These are phyloP conservation scores for Cylas formicarius DNA, from an alignment of 1,140 invertebrate species.

Conservation along the genomic window DNA sequence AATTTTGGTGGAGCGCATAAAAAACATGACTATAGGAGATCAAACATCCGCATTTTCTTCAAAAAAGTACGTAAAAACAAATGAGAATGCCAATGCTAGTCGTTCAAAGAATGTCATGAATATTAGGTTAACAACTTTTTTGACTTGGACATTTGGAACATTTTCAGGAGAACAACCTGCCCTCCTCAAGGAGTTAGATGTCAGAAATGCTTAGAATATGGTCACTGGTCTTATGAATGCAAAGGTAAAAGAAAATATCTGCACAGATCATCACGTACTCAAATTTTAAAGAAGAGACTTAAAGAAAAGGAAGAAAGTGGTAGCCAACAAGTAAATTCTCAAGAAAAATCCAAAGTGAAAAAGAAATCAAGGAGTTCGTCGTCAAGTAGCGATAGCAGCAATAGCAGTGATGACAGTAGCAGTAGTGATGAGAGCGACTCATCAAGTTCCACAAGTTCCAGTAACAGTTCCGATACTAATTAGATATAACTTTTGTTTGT, in stretches of 20 bases:
- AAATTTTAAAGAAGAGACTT: conserved; percentile 67
- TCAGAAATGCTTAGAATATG: conserved; percentile 85
- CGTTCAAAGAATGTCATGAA: too few species aligned
- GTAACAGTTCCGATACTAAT: too few species aligned
- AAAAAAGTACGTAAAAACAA: too few species aligned
- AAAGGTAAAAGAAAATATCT: conserved; percentile 84
- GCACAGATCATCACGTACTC: conserved; percentile 71
- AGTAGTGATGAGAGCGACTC: conserved; percentile 12
- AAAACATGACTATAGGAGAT: too few species aligned
- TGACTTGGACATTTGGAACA: too few species aligned
- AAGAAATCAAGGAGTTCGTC: conserved; percentile 15
- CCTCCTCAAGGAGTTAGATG: conserved; percentile 60
- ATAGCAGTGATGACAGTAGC: conserved; percentile 11
- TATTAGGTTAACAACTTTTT: too few species aligned
- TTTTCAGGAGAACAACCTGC: too few species aligned
- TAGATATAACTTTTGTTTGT: too few species aligned
- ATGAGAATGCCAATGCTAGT: too few species aligned
- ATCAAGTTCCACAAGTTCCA: conserved; percentile 6
- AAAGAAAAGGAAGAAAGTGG: conserved; percentile 46
- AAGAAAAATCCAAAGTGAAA: conserved; percentile 6
- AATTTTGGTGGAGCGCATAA: too few species aligned
- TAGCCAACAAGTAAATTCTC: conserved; percentile 4
- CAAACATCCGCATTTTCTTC: too few species aligned
- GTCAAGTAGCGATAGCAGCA: conserved; percentile 15
- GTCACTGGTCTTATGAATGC: conserved; percentile 91